A percentile compares a stretch with the other conserved stretches of the same genome.
Evolutionary conservation across 64 coral and sea anemone species (phyloP).

Genomic region (Cladopsammia gracilis): DNA sequence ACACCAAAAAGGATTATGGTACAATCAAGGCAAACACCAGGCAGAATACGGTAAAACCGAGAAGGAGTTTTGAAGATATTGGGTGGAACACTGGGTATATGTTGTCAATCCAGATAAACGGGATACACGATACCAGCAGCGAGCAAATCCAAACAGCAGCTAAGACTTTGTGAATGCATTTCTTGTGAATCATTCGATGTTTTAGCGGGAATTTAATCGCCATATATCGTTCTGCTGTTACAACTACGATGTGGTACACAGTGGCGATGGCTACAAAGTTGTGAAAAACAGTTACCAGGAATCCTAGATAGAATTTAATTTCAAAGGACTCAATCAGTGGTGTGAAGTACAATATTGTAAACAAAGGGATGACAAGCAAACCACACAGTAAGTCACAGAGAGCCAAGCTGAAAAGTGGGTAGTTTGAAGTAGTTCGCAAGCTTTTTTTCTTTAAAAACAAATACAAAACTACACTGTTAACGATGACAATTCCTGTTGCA

Average conservation of each 20-base stretch:
- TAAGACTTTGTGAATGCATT: background rate
- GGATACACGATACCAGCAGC: background rate
- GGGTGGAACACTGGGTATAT: conserved; percentile 6
- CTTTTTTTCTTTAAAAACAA: background rate
- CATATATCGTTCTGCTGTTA: conserved; percentile 28
- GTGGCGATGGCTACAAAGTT: conserved; percentile 24
- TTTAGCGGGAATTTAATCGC: conserved; percentile 39
- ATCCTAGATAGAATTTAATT: conserved; percentile 17
- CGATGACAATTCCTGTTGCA: conserved; percentile 9
- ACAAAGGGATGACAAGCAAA: conserved; percentile 1
- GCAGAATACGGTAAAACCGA: conserved; percentile 27
- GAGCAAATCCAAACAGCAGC: background rate
- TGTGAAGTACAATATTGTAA: background rate
- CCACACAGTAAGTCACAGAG: conserved; percentile 14
- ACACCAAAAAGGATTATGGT: conserved; percentile 11
- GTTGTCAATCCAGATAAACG: conserved; percentile 5
- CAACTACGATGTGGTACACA: conserved; percentile 19
- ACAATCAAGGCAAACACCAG: conserved; percentile 7
- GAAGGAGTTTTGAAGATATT: background rate
- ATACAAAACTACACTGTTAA: conserved; percentile 33
- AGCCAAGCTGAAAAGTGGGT: conserved; percentile 36
- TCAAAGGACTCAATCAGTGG: background rate
- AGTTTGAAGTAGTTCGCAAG: conserved; percentile 39
- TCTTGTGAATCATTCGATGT: background rate
- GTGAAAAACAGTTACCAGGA: conserved; percentile 27